A percentile compares a stretch with the other conserved stretches of the same genome.
phyloP scores from a whole-genome alignment of 1,140 invertebrate genomes.

The Drosophila littoralis region DNA sequence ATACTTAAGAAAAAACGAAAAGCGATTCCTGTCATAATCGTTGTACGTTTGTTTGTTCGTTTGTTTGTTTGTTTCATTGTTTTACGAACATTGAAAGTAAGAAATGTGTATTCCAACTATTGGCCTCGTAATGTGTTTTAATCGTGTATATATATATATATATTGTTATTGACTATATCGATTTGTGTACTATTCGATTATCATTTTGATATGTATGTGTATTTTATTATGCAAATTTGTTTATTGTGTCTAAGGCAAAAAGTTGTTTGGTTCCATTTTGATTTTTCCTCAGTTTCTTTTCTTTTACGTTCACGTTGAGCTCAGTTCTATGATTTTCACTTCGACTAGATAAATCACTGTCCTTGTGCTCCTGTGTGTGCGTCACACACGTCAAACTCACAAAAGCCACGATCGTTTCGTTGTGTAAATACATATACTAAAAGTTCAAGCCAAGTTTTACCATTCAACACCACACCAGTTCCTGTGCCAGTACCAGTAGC shows the following conservation, averaged over 20 bases:
- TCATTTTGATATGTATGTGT: constrained; percentile 7
- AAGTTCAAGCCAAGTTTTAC: constrained; percentile 26
- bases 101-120: constrained; percentile 73
- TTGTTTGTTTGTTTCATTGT: constrained; percentile 63
- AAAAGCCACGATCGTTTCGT: constrained; percentile 27
- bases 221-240: constrained; percentile 4
- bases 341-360: constrained; percentile 29
- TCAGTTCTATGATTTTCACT: constrained; percentile 33
- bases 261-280: constrained; percentile 14
- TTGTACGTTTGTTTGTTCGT: constrained; percentile 70
- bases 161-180: constrained; percentile 37
- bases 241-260: constrained; percentile 31
- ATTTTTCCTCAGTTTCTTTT: not conserved
- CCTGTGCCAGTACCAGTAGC: constrained; percentile 1
- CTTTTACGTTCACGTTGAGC: constrained; percentile 10
- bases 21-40: constrained; percentile 69
- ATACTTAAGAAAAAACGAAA: constrained; percentile 17
- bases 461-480: constrained; percentile 17
- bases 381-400: constrained; percentile 19
- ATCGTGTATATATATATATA: constrained; percentile 42
- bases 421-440: constrained; percentile 48
- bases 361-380: constrained; percentile 38
- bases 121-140: constrained; percentile 78
- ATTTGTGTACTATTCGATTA: constrained; percentile 28
- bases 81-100: constrained; percentile 64